phyloP scores from a whole-genome alignment of 2,797 vertebrate genomes.

The Enteromius unitaeniatus region DNA sequence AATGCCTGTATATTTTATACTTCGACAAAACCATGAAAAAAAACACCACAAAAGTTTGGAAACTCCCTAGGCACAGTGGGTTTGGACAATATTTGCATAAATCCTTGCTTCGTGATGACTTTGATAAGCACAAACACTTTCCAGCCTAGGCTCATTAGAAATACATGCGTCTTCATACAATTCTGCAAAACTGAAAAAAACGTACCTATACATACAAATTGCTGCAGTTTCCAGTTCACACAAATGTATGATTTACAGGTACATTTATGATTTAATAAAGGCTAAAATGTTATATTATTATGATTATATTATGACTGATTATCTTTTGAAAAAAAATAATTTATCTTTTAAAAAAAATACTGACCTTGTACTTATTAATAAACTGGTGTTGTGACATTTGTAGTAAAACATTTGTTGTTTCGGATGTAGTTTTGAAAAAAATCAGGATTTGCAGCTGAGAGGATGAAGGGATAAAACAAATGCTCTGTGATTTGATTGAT shows the following conservation, averaged over 20 bases:
- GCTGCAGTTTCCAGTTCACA: no score
- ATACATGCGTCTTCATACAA: no score
- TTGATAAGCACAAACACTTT: background rate
- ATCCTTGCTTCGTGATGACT: background rate
- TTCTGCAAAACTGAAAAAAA: no score
- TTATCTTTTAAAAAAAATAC: background rate
- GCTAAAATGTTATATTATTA: no score
- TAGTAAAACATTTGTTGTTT: background rate
- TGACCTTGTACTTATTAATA: background rate
- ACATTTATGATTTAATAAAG: no score
- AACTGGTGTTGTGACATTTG: background rate
- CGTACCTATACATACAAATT: no score
- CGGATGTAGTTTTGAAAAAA: background rate
- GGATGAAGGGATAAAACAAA: slow-evolving; percentile 58
- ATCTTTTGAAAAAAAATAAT: background rate
- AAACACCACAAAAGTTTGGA: background rate
- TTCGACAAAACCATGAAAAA: background rate
- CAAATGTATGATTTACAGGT: no score
- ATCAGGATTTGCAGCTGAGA: slow-evolving; percentile 18
- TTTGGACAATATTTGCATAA: background rate
- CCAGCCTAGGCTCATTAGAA: no score
- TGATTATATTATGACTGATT: no score
- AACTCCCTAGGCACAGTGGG: background rate
- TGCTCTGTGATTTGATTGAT: slow-evolving; percentile 60
- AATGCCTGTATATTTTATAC: background rate